Conservation (phyloP, 2,888 invertebrate species). For the Sisyra terminalis region DNA sequence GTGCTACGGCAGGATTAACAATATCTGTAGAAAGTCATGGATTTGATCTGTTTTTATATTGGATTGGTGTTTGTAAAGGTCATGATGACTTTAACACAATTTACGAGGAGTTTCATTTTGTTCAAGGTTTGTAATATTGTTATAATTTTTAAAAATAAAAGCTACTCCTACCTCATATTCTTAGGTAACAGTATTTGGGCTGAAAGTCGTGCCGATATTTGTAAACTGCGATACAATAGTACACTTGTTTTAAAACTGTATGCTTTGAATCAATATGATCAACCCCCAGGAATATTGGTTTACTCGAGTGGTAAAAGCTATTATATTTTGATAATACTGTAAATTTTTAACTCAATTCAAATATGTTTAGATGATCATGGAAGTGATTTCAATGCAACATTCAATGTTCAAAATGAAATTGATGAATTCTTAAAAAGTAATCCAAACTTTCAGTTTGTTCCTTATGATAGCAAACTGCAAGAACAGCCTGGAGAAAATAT, state of each 20-base stretch:
- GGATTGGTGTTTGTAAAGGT: conserved; percentile 51
- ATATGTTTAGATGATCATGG: conserved; percentile 16
- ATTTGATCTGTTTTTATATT: conserved; percentile 62
- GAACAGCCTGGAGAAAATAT: conserved; percentile 13
- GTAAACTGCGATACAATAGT: conserved; percentile 51
- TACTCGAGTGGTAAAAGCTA: conserved; percentile 46
- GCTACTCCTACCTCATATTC: no score
- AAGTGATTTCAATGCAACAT: conserved; percentile 20
- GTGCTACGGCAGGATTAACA: conserved; percentile 40
- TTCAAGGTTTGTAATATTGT: conserved; percentile 12
- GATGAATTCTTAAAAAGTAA: conserved; percentile 21
- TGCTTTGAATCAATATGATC: conserved; percentile 45
- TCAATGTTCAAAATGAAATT: conserved; percentile 20
- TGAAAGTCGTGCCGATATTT: conserved; percentile 35
- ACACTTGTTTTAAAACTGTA: conserved; percentile 46
- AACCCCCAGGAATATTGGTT: conserved; percentile 52
- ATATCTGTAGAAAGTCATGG: conserved; percentile 42
- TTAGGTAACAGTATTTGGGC: conserved; percentile 11
- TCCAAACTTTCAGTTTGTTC: conserved; percentile 15
- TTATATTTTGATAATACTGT: not conserved
- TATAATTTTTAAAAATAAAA: no score
- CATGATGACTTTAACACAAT: conserved; percentile 30
- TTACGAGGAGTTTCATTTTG: conserved; percentile 18
- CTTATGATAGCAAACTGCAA: conserved; percentile 8
- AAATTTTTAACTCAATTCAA: not conserved